Percentiles rank a stretch among this genome's conserved stretches.
phyloP scores from a whole-genome alignment of 2,888 invertebrate genomes.

The Ernsta delagoae region DNA sequence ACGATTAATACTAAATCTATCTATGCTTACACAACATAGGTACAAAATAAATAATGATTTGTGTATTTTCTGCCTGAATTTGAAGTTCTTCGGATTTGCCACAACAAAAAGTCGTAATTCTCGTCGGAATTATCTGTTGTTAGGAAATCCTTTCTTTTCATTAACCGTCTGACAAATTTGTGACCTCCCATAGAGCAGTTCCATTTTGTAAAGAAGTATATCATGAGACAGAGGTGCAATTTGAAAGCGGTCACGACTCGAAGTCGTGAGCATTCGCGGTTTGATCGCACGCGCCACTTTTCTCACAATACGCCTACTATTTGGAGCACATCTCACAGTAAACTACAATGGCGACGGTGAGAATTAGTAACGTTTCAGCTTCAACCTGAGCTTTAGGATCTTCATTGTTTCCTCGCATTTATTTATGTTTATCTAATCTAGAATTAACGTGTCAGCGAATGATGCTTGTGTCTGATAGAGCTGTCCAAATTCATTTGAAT shows the following conservation, averaged over 20 bases:
- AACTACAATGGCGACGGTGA: conserved; percentile 7
- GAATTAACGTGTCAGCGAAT: conserved; percentile 3
- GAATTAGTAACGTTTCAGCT: conserved; percentile 9
- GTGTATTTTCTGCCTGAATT: too few relatives aligned
- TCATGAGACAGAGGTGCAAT: conserved; percentile 39
- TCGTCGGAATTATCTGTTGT: neutral
- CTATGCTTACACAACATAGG: too few relatives aligned
- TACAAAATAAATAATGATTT: too few relatives aligned
- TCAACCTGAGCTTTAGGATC: conserved; percentile 5
- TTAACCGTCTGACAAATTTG: neutral
- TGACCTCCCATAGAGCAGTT: neutral
- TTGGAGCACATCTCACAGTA: conserved; percentile 21
- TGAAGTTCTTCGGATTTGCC: neutral
- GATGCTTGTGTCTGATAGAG: neutral
- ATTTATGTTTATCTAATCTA: neutral
- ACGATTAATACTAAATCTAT: too few relatives aligned
- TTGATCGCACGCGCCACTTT: conserved; percentile 45
- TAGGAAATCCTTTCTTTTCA: neutral
- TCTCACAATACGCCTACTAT: conserved; percentile 34
- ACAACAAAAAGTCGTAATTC: neutral
- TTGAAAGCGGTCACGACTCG: conserved; percentile 42
- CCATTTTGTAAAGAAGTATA: conserved; percentile 7
- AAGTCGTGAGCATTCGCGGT: conserved; percentile 41
- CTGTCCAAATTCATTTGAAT: too few relatives aligned
- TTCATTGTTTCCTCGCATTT: conserved; percentile 4